Base-by-base conservation (phyloP, 92 coral and sea anemone genomes). In the Anthopleura xanthogrammica region DNA sequence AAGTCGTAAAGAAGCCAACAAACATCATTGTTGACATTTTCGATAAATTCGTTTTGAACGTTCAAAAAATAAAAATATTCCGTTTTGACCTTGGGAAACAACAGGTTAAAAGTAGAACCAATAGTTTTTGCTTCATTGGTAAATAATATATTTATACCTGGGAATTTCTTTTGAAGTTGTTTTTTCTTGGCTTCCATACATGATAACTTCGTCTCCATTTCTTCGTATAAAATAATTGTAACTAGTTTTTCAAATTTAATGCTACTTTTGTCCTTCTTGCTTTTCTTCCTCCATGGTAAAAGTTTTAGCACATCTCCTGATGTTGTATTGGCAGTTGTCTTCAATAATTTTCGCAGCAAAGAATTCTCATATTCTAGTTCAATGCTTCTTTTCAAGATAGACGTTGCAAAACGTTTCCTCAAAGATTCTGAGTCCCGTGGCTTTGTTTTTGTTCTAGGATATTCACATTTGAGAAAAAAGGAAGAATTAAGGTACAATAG, bases 61-160 rank as follows among this genome's bases (percentile, higher is more conserved):
- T 91, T 84, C 68, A 91, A 73, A 55, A 88, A 78, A 13, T 88
- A 74, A 75, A 91, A 91, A 65, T 91, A 91, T 70, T 88, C 58
- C 3, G 94, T 84, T 41, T 80, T 77, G 16, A 90, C 87, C 39
- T 80, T 50, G 0, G 41, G 50, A 41, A 80, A 41, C 13, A 80
- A 29, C 36, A 29, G 8, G 17, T 80, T 80, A 29, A 80, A 80
- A 54, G 68, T 58, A 16, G 40, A 2, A 5, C 72, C 72, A 41
- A 58, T 11, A 12, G 72, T 57, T 10, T 52, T 23, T 41, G 40
- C 71, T 19, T 23, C 77, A 12, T 6, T 43, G 52, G 39, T 54
- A 23, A 13, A 6, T n/a, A 79, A 40, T 2, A 58, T 57, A 13
- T 57, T 39, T 50, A 79, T 7, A 36, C 58, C 40, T 57, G 82